Percentiles rank a stretch among this genome's conserved stretches.
phyloP scores from a whole-genome alignment of 30 jellyfish, hydroid and myxozoan species.

The Aurelia aurita region DNA sequence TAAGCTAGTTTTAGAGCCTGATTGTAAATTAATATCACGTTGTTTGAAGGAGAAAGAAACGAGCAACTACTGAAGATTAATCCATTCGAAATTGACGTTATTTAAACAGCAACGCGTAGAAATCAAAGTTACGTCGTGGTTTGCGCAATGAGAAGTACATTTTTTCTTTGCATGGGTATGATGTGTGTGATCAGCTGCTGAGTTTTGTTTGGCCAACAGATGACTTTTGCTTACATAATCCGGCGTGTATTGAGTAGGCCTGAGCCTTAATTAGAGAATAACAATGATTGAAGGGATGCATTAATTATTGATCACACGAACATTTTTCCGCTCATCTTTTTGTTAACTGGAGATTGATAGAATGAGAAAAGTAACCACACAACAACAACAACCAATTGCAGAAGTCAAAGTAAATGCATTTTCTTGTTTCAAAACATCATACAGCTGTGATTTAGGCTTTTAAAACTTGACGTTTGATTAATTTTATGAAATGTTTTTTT shows the following conservation, averaged over 20 bases:
- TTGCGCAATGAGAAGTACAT: slow-evolving; percentile 29
- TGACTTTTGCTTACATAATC: slow-evolving; percentile 57
- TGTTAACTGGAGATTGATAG: slow-evolving; percentile 31
- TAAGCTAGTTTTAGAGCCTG: not conserved
- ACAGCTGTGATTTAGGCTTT: not conserved
- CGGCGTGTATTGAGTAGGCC: slow-evolving; percentile 64
- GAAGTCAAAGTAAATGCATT: slow-evolving; percentile 44
- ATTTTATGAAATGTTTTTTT: too few species aligned
- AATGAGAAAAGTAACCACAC: slow-evolving; percentile 52
- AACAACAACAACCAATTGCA: slow-evolving; percentile 42
- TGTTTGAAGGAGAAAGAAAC: not conserved
- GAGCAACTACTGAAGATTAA: slow-evolving; percentile 18
- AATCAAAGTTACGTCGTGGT: slow-evolving; percentile 11
- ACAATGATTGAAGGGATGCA: slow-evolving; percentile 51
- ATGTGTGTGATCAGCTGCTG: slow-evolving; percentile 75
- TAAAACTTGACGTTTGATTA: not conserved
- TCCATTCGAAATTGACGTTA: slow-evolving; percentile 12
- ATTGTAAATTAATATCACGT: slow-evolving; percentile 35
- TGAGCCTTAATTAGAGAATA: slow-evolving; percentile 62
- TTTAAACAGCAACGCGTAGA: slow-evolving; percentile 52
- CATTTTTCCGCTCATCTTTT: slow-evolving; percentile 51
- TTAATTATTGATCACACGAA: slow-evolving; percentile 49
- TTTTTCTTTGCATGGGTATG: slow-evolving; percentile 72
- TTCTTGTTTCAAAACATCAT: not conserved
- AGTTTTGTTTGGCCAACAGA: slow-evolving; percentile 51